Evolutionary conservation across 2,888 invertebrate genomes (phyloP).

Genomic region (Nemurella pictetii): DNA sequence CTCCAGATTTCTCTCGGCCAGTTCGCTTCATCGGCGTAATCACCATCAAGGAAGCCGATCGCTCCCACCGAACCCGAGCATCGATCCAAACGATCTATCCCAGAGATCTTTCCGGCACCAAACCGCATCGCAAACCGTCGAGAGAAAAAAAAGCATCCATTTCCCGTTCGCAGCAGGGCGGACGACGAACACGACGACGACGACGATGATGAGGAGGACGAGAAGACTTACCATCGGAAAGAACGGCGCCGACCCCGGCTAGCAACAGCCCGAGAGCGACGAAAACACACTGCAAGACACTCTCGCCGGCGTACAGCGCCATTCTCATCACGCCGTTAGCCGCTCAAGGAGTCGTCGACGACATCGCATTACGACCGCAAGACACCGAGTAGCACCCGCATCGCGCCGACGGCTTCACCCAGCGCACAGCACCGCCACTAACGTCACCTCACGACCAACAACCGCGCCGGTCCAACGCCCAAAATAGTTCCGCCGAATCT

Average conservation of each 20-base stretch:
- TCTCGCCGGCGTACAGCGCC: neutral
- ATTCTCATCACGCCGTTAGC: neutral
- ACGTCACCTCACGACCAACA: neutral
- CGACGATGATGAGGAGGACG: no score
- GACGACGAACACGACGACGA: no score
- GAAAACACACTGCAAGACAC: neutral
- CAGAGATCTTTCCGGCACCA: neutral
- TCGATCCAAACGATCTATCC: neutral
- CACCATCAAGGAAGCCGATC: neutral
- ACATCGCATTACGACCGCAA: neutral
- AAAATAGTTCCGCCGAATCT: neutral
- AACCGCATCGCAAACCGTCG: neutral
- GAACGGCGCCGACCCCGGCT: neutral
- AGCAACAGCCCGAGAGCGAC: neutral
- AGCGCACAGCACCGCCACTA: neutral
- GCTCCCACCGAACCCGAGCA: neutral
- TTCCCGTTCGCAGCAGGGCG: neutral
- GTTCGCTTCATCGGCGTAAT: neutral
- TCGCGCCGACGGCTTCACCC: neutral
- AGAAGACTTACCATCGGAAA: neutral
- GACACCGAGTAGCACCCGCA: neutral
- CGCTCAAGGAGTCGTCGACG: neutral
- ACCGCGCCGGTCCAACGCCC: neutral
- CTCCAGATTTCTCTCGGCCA: neutral
- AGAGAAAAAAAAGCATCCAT: neutral